Evolutionary conservation across 2,113 vertebrate genomes (phyloP).

Genomic region (Notarius lentiginosus): DNA sequence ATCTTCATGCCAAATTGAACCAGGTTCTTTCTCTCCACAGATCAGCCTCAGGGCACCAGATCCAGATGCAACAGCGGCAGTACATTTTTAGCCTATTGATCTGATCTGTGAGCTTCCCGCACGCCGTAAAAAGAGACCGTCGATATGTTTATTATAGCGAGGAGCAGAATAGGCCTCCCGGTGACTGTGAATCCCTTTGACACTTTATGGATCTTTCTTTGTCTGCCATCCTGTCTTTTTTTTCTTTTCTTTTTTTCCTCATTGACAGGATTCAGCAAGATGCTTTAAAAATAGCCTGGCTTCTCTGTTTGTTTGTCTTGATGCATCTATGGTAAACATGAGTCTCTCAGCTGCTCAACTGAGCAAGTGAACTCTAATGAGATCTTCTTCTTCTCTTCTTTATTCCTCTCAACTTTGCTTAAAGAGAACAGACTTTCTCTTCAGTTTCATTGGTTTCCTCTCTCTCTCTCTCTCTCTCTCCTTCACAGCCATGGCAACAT

Average conservation of each 20-base stretch:
- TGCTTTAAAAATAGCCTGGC: conserved; percentile 47
- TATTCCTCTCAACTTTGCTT: too few species aligned
- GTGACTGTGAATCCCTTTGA: conserved; percentile 29
- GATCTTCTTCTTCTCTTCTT: too few species aligned
- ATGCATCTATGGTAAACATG: background rate
- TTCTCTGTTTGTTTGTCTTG: conserved; percentile 40
- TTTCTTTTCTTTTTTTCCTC: conserved; percentile 26
- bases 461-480: background rate
- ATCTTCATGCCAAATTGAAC: background rate
- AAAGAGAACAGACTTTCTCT: too few species aligned
- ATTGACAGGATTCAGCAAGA: conserved; percentile 41
- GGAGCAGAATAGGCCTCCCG: conserved; percentile 37
- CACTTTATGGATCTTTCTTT: conserved; percentile 47
- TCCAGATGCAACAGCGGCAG: conserved; percentile 4
- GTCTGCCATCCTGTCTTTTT: conserved; percentile 46
- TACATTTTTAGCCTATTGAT: conserved; percentile 49
- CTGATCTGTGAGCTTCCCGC: conserved; percentile 19
- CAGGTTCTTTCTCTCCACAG: conserved; percentile 8
- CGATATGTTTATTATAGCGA: conserved; percentile 45
- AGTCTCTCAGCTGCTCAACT: background rate
- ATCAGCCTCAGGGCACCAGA: conserved; percentile 19
- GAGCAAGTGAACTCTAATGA: background rate
- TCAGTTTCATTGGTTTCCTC: background rate
- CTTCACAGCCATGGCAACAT: conserved; percentile 71
- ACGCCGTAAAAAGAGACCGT: conserved; percentile 29